These are phyloP conservation scores for Lasioglossum leucozonium DNA, from an alignment of 2,888 invertebrate species.

Conservation along the genomic window DNA sequence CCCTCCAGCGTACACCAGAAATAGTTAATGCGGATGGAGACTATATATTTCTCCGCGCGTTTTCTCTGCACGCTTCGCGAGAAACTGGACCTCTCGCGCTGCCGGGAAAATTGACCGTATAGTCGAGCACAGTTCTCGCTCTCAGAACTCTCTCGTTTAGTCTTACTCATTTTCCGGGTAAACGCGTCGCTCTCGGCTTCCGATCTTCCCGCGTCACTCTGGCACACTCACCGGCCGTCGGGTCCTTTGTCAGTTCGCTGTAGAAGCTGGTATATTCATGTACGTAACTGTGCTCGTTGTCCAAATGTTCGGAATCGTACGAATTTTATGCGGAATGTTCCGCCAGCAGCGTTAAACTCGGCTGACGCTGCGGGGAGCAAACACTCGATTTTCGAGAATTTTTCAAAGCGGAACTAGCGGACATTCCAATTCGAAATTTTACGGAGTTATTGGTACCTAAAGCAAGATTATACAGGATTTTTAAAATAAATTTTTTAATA, in stretches of 20 bases:
- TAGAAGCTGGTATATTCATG: neutral
- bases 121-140: neutral
- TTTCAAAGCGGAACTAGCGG: neutral
- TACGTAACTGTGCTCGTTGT: neutral
- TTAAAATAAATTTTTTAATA: too few relatives aligned
- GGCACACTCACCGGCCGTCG: neutral
- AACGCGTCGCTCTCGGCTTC: neutral
- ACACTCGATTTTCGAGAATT: neutral
- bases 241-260: neutral
- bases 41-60: constrained; percentile 40
- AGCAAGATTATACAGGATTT: neutral
- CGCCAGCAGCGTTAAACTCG: neutral
- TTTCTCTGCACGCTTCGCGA: constrained; percentile 10
- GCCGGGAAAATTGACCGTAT: constrained; percentile 2
- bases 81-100: constrained; percentile 17
- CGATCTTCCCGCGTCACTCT: neutral
- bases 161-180: neutral
- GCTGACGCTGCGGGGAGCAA: neutral
- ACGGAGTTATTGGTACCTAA: neutral
- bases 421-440: neutral
- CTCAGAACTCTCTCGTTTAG: too few relatives aligned
- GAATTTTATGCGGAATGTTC: neutral
- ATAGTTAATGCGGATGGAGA: constrained; percentile 40
- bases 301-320: neutral
- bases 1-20: constrained; percentile 26